Base-by-base conservation (phyloP, 1,140 invertebrate genomes). In the Archegozetes longisetosus region DNA sequence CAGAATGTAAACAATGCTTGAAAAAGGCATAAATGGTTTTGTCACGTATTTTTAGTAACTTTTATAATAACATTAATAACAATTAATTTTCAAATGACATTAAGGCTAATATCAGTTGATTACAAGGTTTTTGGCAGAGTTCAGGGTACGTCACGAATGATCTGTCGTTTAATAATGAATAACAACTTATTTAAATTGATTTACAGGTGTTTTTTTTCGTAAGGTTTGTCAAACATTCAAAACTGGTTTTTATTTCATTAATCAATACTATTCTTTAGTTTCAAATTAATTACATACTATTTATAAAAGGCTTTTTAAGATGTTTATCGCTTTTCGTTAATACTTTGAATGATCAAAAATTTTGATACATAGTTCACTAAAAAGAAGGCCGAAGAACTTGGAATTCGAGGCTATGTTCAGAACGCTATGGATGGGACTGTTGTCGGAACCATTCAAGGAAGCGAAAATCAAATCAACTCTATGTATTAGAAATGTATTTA, bases 41-140 rank as follows among this genome's bases (percentile, higher is more conserved):
- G n/a, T n/a, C n/a, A n/a, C n/a, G n/a, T n/a, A n/a, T n/a, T n/a
- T n/a, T n/a, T n/a, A n/a, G n/a, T n/a, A n/a, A n/a, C n/a, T n/a
- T n/a, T n/a, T n/a, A n/a, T n/a, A 9, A 40, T 40, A 17, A 40
- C 17, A 40, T 40, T 40, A 40, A 40, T 40, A 40, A 17, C 32
- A 17, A 40, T 40, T 40, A 40, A 9, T 40, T 9, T 40, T 40
- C 6, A 9, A 9, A 40, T 40, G 17, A 40, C 32, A 40, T 17
- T 40, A 17, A 40, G 13, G 14, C 26, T 58, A 50, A 17, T 51
- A 58, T 60, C 59, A 22, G 52, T 55, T 32, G 52, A 60, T 20
- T 60, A 25, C 23, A 47, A 55, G 47, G 59, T 60, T 25, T 60
- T 32, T 20, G 59, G 59, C 25, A 24, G 51, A 25, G 59, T 60